These are phyloP conservation scores for Macrobrachium rosenbergii DNA, from an alignment of 1,140 invertebrate genomes.

Conservation along the genomic window DNA sequence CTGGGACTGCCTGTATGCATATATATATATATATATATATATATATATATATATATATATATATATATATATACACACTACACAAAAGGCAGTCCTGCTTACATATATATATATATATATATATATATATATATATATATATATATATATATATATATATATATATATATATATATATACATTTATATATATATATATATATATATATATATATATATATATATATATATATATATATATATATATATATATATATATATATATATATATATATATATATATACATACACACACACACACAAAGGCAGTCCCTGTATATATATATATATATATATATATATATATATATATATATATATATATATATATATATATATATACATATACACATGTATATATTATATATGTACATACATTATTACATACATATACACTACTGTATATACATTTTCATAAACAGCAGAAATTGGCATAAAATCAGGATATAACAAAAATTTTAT, in stretches of 20 bases:
- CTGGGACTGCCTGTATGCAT: too few relatives aligned
- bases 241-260: neutral
- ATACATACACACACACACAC: neutral
- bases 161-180: slow-evolving; percentile 1
- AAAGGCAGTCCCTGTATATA: neutral
- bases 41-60: too few relatives aligned
- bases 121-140: slow-evolving; percentile 6
- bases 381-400: too few relatives aligned
- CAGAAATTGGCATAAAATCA: too few relatives aligned
- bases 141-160: slow-evolving; percentile 7
- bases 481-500: too few relatives aligned
- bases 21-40: too few relatives aligned
- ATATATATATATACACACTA: too few relatives aligned
- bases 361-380: neutral
- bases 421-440: too few relatives aligned
- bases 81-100: neutral
- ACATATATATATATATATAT: neutral
- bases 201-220: slow-evolving; percentile 17
- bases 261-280: neutral
- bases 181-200: neutral
- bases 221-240: slow-evolving; percentile 17
- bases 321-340: neutral
- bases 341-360: neutral
- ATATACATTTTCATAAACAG: too few relatives aligned
- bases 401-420: too few relatives aligned